phyloP scores from a whole-genome alignment of 92 coral and sea anemone genomes.

The Siderastrea radians region DNA sequence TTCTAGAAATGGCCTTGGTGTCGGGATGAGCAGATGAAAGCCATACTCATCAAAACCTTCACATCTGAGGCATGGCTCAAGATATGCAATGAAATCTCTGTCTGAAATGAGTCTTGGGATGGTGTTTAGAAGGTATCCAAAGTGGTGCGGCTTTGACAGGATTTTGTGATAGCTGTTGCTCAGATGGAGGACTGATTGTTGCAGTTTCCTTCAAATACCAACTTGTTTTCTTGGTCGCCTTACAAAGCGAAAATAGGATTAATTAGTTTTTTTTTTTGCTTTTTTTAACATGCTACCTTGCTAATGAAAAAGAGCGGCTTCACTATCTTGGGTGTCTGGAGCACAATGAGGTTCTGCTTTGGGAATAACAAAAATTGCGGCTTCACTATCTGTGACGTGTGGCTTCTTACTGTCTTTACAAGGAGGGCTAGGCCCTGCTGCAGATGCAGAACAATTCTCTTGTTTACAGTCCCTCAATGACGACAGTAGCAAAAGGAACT shows the following conservation, averaged over 20 bases:
- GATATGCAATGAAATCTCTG: neutral
- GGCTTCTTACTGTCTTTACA: too few species aligned
- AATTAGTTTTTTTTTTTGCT: too few species aligned
- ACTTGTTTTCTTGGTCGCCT: slow-evolving; percentile 8
- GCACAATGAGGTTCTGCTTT: too few species aligned
- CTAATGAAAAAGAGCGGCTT: too few species aligned
- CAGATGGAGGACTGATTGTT: neutral
- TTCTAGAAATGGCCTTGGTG: slow-evolving; percentile 13
- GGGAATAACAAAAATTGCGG: too few species aligned
- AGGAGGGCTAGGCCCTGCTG: too few species aligned
- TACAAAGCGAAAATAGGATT: neutral
- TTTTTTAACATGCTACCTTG: too few species aligned
- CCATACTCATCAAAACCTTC: neutral
- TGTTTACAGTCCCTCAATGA: too few species aligned
- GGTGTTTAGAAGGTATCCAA: neutral
- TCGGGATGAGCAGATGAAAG: neutral
- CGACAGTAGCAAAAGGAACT: neutral
- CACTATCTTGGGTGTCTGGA: too few species aligned
- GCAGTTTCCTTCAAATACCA: neutral
- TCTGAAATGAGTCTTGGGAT: neutral
- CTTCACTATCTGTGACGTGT: too few species aligned
- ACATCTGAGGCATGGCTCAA: neutral
- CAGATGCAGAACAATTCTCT: too few species aligned
- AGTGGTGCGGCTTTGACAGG: neutral
- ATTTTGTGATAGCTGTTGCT: neutral